Conservation (phyloP, 1,140 invertebrate genomes). For the Magallana ariakensis region DNA sequence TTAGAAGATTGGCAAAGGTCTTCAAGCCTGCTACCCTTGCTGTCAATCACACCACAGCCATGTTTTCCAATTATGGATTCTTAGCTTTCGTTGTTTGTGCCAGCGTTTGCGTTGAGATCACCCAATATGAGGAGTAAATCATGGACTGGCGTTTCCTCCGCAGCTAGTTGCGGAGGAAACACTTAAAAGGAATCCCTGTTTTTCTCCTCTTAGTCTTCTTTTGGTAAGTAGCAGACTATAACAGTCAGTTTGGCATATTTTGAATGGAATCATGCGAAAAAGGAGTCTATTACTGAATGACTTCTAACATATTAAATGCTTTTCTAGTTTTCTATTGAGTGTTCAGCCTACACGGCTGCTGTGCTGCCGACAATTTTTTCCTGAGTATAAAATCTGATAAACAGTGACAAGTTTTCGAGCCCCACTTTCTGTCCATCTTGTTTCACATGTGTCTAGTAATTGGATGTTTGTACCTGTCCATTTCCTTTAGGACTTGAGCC, state of each 20-base stretch:
- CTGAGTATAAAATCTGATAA: not conserved
- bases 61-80: not conserved
- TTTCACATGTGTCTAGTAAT: too few species aligned
- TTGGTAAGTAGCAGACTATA: not conserved
- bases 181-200: not conserved
- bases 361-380: not conserved
- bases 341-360: not conserved
- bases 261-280: not conserved
- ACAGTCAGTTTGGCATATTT: not conserved
- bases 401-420: not conserved
- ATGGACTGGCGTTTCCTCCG: not conserved
- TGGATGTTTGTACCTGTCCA: too few species aligned
- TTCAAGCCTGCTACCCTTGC: not conserved
- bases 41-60: not conserved
- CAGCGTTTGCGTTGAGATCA: not conserved
- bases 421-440: not conserved
- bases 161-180: too few species aligned
- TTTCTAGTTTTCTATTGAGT: not conserved
- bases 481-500: too few species aligned
- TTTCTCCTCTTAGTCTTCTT: not conserved
- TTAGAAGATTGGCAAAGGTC: not conserved
- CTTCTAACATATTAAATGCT: not conserved
- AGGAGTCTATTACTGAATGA: not conserved
- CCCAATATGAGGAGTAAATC: not conserved
- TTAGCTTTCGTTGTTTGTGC: not conserved